phyloP scores from a whole-genome alignment of 2,797 vertebrate species.

The Poecilia picta region DNA sequence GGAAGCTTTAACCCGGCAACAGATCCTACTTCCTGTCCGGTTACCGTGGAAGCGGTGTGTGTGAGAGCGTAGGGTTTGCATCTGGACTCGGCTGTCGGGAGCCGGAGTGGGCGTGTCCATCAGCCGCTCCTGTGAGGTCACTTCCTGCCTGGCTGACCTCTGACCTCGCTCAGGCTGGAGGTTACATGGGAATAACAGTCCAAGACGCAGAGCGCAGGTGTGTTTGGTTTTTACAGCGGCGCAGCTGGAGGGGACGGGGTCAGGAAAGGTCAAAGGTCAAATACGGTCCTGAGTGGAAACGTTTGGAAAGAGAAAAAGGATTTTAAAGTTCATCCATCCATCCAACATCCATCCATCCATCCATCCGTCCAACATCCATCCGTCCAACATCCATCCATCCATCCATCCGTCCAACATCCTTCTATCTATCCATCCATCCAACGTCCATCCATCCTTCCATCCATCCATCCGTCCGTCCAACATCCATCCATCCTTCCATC shows the following conservation, averaged over 20 bases:
- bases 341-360: background rate
- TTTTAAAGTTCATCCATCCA: too few species aligned
- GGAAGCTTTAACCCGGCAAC: slow-evolving; percentile 70
- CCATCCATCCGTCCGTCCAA: background rate
- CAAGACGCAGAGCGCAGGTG: too few species aligned
- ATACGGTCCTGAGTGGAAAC: background rate
- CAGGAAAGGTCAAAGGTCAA: background rate
- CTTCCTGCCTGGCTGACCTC: slow-evolving; percentile 68
- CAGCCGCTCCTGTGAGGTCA: slow-evolving; percentile 72
- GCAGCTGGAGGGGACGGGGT: background rate
- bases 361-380: background rate
- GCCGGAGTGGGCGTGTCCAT: slow-evolving; percentile 40
- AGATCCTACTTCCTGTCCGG: slow-evolving; percentile 53
- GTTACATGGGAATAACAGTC: background rate
- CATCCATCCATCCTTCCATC: background rate
- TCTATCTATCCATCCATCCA: too few species aligned
- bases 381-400: too few species aligned
- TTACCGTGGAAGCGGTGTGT: slow-evolving; percentile 33
- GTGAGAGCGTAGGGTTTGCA: slow-evolving; percentile 66
- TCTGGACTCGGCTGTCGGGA: slow-evolving; percentile 68
- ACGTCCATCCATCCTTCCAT: too few species aligned
- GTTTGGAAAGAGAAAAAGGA: background rate
- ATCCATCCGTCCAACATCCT: too few species aligned
- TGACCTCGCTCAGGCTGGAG: background rate
- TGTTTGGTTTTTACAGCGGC: too few species aligned